Evolutionary conservation across 2,797 vertebrate species (phyloP), one percentile per base, ranked within the genome.

Genomic region (Ibycter americanus): DNA sequence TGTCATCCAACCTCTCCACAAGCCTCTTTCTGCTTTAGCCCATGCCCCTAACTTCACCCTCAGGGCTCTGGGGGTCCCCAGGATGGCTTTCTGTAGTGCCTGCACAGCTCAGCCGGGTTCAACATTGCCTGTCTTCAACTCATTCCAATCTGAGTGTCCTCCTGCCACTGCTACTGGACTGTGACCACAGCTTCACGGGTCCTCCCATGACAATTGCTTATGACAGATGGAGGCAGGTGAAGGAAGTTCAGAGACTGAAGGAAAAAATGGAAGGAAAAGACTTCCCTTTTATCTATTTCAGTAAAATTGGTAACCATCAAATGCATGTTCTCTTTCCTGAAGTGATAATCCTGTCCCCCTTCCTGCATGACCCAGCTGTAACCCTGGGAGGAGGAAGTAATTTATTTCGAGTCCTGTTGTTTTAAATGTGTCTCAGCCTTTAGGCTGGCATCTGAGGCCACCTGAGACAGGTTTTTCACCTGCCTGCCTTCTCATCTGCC

Each of bases 251-350:
- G 55, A 86, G 66, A 65, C 61, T 5, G 26, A 93, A 89, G 78
- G 55, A 67, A 87, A 84, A 91, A 87, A 51, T 1, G 3, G 55
- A 93, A 76, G 59, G 90, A 93, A 95, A 92, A 96, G 25, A 44
- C 59, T 96, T 96, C 86, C 84, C 93, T 97, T 98, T 97, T 77
- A 97, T 98, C 97, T 98, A 87, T 97, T 98, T 97, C 96, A 87
- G 96, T 97, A 96, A 96, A 96, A 97, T 68, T 70, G 93, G 66
- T 89, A 96, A 91, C 87, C 71, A 78, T 78, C 97, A 97, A 96
- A 98, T 93, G 96, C 83, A 92, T 94, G 93, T 95, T 93, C 95
- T 97, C 92, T 96, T 98, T 98, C 97, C 97, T 98, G 96, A 93
- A 93, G 34, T 89, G 97, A 97, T 96, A 97, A 97, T 97, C 94